Conservation (phyloP, 2,888 invertebrate genomes). For the Timandra comae region DNA sequence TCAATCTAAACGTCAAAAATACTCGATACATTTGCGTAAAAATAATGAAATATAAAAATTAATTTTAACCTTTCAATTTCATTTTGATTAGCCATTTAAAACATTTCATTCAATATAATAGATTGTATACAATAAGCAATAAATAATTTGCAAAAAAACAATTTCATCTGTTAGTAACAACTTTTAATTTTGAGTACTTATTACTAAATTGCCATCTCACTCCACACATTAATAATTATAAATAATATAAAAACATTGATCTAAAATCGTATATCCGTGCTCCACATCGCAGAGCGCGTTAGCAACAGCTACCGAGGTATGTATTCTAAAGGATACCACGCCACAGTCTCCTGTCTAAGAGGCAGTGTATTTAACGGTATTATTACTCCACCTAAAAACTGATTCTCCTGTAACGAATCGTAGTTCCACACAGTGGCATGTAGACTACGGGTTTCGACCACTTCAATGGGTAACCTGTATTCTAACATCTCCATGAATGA, state of each 20-base stretch:
- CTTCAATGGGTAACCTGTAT: constrained; percentile 89
- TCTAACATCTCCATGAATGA: constrained; percentile 99
- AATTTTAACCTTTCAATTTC: too few relatives aligned
- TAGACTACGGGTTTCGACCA: constrained; percentile 84
- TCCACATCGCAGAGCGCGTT: constrained; percentile 52
- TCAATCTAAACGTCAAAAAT: too few relatives aligned
- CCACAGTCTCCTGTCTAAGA: constrained; percentile 85
- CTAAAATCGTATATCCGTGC: constrained; percentile 30
- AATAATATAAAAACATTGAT: constrained; percentile 22
- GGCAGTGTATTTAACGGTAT: constrained; percentile 85
- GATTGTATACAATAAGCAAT: too few relatives aligned
- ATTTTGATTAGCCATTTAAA: too few relatives aligned
- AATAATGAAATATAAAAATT: too few relatives aligned
- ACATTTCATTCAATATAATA: too few relatives aligned
- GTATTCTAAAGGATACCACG: constrained; percentile 88
- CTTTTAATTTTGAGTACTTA: too few relatives aligned
- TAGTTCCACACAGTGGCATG: constrained; percentile 97
- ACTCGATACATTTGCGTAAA: too few relatives aligned
- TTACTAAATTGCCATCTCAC: too few relatives aligned
- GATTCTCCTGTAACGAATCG: constrained; percentile 95
- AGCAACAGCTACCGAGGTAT: constrained; percentile 66
- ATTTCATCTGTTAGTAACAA: too few relatives aligned
- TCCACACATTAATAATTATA: too few relatives aligned
- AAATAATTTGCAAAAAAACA: too few relatives aligned
- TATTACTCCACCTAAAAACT: constrained; percentile 94